Conservation (phyloP, 1,140 invertebrate genomes). For the Calliopsis andreniformis region DNA sequence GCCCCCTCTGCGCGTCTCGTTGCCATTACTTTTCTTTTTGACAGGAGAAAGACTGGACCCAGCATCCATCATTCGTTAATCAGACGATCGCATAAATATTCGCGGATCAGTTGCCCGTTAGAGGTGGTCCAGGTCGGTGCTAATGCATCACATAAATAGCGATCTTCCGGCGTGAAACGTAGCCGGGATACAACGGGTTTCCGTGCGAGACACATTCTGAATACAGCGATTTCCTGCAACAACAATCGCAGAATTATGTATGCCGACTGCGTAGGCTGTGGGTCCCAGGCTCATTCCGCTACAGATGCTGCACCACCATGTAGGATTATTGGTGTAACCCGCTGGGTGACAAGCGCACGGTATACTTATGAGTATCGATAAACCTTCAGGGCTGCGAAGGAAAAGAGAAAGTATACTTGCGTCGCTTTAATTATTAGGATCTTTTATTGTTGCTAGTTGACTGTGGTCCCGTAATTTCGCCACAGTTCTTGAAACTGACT, state of each 20-base stretch:
- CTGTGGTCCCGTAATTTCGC: too few species aligned
- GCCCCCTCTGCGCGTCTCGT: not conserved
- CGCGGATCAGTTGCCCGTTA: constrained; percentile 2
- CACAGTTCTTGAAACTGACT: too few species aligned
- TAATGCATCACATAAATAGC: constrained; percentile 42
- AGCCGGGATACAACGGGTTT: constrained; percentile 12
- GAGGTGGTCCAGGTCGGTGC: not conserved
- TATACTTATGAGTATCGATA: not conserved
- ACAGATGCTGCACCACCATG: constrained; percentile 16
- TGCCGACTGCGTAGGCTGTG: constrained; percentile 20
- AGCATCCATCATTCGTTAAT: not conserved
- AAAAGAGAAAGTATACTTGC: not conserved
- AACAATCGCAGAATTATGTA: constrained; percentile 44
- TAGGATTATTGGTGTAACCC: constrained; percentile 15
- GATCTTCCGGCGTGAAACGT: constrained; percentile 28
- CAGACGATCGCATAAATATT: not conserved
- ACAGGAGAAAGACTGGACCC: not conserved
- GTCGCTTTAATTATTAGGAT: too few species aligned
- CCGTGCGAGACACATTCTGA: constrained; percentile 41
- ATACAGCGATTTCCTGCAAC: constrained; percentile 43
- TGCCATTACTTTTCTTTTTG: not conserved
- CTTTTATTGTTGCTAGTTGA: too few species aligned
- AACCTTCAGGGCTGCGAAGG: not conserved
- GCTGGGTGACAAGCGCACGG: not conserved
- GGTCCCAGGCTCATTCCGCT: not conserved